Percentiles rank a stretch among this genome's conserved stretches.
These are phyloP conservation scores for Sphaerophoria taeniata DNA, from an alignment of 2,888 invertebrate species.

Conservation along the genomic window DNA sequence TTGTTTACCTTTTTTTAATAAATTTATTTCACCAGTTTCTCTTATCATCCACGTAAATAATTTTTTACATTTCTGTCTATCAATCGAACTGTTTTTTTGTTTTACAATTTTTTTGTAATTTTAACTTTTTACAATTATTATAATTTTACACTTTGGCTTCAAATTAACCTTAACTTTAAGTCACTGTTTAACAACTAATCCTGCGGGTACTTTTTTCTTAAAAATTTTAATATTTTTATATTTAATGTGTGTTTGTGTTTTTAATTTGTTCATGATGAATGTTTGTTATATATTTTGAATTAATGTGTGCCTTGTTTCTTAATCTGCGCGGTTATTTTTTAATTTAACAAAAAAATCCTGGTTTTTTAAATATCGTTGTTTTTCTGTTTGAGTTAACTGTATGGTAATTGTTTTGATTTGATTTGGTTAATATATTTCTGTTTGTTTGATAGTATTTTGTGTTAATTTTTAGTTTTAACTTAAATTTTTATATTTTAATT, in stretches of 20 bases:
- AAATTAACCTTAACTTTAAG: constrained; percentile 32
- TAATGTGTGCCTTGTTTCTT: constrained; percentile 37
- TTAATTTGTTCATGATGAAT: neutral
- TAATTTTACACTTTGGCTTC: constrained; percentile 43
- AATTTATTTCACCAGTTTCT: constrained; percentile 64
- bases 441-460: constrained; percentile 58
- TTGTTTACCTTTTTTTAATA: constrained; percentile 48
- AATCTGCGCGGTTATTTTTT: neutral
- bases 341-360: constrained; percentile 1
- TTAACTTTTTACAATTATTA: constrained; percentile 57
- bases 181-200: constrained; percentile 53
- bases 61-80: constrained; percentile 45
- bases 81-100: constrained; percentile 25
- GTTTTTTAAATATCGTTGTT: constrained; percentile 48
- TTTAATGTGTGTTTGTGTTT: neutral
- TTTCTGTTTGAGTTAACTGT: constrained; percentile 30
- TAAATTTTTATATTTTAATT: neutral
- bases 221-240: too few species aligned
- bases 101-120: constrained; percentile 10
- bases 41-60: constrained; percentile 18
- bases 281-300: neutral
- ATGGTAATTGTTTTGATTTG: neutral
- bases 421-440: neutral
- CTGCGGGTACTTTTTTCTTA: constrained; percentile 23
- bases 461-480: constrained; percentile 8